Evolutionary conservation across 2,888 invertebrate genomes (phyloP), one percentile per base, ranked within the genome.

Genomic region (Lasiommata megera): DNA sequence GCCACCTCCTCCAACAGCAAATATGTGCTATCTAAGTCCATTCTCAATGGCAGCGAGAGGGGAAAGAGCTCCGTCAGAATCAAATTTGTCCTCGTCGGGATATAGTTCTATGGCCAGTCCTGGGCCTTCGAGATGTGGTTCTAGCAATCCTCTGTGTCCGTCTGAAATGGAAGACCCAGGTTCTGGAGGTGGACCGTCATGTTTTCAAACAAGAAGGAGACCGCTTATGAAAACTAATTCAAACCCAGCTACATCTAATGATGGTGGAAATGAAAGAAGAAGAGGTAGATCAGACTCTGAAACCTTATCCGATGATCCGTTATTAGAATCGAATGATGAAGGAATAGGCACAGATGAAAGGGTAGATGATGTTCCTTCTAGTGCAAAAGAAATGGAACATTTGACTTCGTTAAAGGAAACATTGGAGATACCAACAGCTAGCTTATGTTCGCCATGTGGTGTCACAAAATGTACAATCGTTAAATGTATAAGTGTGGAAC

Each of bases 21-120:
- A 92, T 31, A 95, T 95, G 94, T 94, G 94, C 68, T 96, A 95
- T 73, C 80, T 96, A 12, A 95, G 95, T 77, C 96, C 96, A 0
- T 96, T 96, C 77, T 93, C 95, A 0, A 94, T 95, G 92, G 93
- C 94, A 43, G 92, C 92, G 0, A 86, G 94, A 64, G 93, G 93
- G 11, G 95, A 95, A 71, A 92, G 96, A 66, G 95, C 94, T 1
- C 95, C 95, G 11, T 96, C 96, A 0, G 96, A 96, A 83, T 96
- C 96, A 1, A 96, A 96, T 79, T 87, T 96, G 38, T 96, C 96
- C 63, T 96, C 96, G 7, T 96, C 96, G 0, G 96, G 96, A 7
- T 96, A 96, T 77, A 95, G 95, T 64, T 96, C 96, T 1, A 96
- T 96, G 94, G 95, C 96, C 0, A 95, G 95, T 80, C 96, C 96